Evolutionary conservation across 2,113 vertebrate genomes (phyloP).

Genomic region (Varanus komodoensis): DNA sequence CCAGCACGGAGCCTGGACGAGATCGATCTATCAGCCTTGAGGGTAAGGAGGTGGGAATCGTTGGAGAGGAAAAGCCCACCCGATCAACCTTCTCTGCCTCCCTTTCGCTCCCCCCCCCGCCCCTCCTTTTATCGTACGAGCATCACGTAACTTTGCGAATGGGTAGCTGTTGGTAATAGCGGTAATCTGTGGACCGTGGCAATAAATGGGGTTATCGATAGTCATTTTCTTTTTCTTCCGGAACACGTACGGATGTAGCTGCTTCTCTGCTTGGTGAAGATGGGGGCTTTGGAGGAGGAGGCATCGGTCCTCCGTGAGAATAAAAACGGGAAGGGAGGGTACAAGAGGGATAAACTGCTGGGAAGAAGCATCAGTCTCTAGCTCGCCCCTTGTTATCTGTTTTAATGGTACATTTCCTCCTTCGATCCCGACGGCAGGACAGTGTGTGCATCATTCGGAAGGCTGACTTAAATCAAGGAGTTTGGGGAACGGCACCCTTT

Average conservation of each 20-base stretch:
- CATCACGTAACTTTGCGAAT: background rate
- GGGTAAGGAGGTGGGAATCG: conserved; percentile 78
- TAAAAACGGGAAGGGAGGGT: background rate
- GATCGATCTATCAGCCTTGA: conserved; percentile 95
- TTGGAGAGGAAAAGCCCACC: background rate
- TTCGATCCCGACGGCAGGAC: background rate
- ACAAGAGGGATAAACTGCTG: background rate
- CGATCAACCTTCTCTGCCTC: background rate
- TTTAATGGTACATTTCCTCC: background rate
- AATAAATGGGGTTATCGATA: background rate
- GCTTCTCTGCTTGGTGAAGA: background rate
- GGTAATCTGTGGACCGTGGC: too few species aligned
- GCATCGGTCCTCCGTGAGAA: background rate
- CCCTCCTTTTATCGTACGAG: background rate
- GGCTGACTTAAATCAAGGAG: background rate
- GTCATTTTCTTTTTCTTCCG: background rate
- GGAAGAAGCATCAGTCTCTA: background rate
- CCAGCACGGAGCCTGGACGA: conserved; percentile 96
- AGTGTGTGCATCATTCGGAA: background rate
- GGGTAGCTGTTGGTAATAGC: background rate
- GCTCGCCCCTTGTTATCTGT: background rate
- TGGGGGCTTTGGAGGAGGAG: background rate
- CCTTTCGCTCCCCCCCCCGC: too few species aligned
- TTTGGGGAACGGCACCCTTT: background rate
- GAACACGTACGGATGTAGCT: background rate